Base-by-base conservation (phyloP, 2,113 vertebrate species). In the Haplotaxodon microlepis region DNA sequence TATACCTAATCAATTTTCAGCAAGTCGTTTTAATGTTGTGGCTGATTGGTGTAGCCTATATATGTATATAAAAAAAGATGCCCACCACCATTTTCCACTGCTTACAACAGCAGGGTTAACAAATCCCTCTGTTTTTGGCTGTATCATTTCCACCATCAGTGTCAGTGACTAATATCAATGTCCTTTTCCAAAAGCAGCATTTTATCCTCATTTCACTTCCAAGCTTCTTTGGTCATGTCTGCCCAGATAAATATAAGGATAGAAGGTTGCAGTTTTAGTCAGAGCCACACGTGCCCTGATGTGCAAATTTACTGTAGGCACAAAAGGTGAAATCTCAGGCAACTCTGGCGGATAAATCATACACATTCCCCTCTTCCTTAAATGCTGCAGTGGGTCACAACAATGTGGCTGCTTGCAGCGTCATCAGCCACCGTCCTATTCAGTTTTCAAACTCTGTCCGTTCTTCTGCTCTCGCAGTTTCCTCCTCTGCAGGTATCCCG, bases 401-500 rank as follows among this genome's bases (percentile, higher is more conserved):
- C 29, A 31, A 40, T 29, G 61, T 1, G 14, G 45, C 59, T 11
- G 71, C 21, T 54, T 4, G 84, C 31, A 57, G 53, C 4, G 4
- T 24, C 5, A 1, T 47, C 42, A 27, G 16, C 40, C 7, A 3
- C 21, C 13, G 1, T n/a, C 47, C 93, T 96, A 98, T 24, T 97
- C 94, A 1, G 8, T 94, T 59, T 96, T 96, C 21, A 88, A 14
- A 42, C 36, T 50, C 1, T 34, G 29, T 17, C 95, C 95, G 2
- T 96, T 95, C 34, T 42, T 93, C 86, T 93, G 89, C 88, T 95
- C 95, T 40, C 95, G 96, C 92, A 97, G 95, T 94, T 97, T 98
- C 88, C 86, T 87, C 91, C 97, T 97, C 57, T 96, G 97, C 54
- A 98, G 92, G 88, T 94, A 96, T 34, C 87, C 97, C 14, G 96